A percentile compares a stretch with the other conserved stretches of the same genome.
Conservation (phyloP, 2,888 invertebrate genomes). For the Bugulina stolonifera region DNA sequence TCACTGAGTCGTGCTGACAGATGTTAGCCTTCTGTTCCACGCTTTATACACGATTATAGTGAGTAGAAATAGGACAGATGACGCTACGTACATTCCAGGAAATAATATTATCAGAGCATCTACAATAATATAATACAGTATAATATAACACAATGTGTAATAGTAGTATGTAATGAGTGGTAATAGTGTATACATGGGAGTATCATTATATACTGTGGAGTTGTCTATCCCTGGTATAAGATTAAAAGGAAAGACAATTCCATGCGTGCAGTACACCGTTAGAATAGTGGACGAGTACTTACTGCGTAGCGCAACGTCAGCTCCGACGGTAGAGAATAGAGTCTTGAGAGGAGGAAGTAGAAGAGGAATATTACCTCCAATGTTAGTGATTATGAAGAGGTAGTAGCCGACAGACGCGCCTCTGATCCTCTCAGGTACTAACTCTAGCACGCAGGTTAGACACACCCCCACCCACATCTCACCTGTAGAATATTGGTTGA, state of each 20-base stretch:
- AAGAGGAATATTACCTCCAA: slow-evolving; percentile 52
- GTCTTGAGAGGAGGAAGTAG: slow-evolving; percentile 42
- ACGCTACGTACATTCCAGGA: slow-evolving; percentile 39
- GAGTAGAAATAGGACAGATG: slow-evolving; percentile 38
- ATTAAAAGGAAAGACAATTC: not conserved
- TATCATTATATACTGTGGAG: no score
- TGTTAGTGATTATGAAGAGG: slow-evolving; percentile 53
- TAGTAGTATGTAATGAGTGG: no score
- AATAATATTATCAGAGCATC: slow-evolving; percentile 44
- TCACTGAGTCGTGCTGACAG: not conserved
- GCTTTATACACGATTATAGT: slow-evolving; percentile 35
- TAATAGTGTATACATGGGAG: no score
- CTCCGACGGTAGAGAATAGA: not conserved
- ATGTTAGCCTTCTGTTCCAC: not conserved
- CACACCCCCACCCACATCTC: slow-evolving; percentile 54
- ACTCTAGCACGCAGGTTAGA: slow-evolving; percentile 50
- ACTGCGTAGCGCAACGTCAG: not conserved
- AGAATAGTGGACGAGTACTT: not conserved
- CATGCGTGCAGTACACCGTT: not conserved
- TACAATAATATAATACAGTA: slow-evolving; percentile 32
- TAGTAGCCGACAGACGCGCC: slow-evolving; percentile 52
- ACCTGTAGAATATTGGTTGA: no score
- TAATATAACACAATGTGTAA: no score
- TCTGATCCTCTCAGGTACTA: slow-evolving; percentile 48
- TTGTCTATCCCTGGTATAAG: not conserved